Base-by-base conservation (phyloP, 2,797 vertebrate genomes). In the Meda fulgida region DNA sequence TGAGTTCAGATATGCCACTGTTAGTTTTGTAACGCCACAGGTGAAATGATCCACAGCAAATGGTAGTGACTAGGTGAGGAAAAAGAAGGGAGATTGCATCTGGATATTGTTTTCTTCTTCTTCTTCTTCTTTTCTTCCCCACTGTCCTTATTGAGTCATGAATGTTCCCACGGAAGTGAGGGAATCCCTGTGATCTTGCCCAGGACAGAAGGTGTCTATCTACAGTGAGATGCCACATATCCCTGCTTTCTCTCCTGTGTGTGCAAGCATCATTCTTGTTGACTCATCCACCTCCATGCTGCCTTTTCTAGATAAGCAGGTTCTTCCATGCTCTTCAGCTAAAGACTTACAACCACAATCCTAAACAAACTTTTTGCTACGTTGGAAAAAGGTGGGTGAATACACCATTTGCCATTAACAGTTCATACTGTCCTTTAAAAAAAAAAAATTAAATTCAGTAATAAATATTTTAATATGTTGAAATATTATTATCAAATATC, bases 141-240 rank as follows among this genome's bases (percentile, higher is more conserved):
- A 26, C 26, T 63, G 40, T 70, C 63, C 23, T 58, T 73, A 26
- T 18, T 40, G 60, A 80, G 63, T 67, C 63, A 67, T 38, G 21
- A 65, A 51, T 83, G 31, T 63, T 75, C 58, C 9, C 40, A 66
- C 13, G 40, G 70, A 83, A n/a, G 34, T 66, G 67, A 79, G 71
- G 80, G 46, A 81, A 81, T 76, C 80, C 36, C 34, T 83, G 13
- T 83, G 40, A 60, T 70, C 67, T 43, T 23, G 43, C 38, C 18
- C 63, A 31, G 60, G 53, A 77, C n/a, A 60, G 71, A 81, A 63
- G 11, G 36, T 40, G 70, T 84, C 80, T 86, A 58, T 79, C 51
- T 71, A 23, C 48, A 81, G 34, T 65, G 51, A 80, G 76, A 86
- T 80, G 78, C 80, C 67, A 85, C 86, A 83, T 84, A 75, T 83